A percentile compares a stretch with the other conserved stretches of the same genome.
Conservation (phyloP, 1,140 invertebrate genomes). For the Odontomachus brunneus region DNA sequence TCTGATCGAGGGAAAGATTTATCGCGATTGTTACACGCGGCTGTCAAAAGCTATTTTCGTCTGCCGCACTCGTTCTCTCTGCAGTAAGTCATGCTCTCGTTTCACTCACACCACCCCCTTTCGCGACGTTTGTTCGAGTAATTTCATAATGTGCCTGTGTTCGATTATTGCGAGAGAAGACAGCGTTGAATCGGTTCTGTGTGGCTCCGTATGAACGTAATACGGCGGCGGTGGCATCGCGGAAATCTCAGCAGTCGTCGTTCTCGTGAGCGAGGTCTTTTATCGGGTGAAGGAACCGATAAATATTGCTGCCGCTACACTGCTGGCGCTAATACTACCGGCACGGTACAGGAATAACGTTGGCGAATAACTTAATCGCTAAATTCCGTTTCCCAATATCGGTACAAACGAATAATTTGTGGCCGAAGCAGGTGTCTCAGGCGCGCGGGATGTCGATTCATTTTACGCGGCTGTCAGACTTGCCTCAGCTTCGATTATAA, state of each 20-base stretch:
- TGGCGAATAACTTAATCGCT: slow-evolving; percentile 29
- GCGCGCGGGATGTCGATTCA: slow-evolving; percentile 40
- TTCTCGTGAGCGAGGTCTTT: too few species aligned
- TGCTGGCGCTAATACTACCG: background rate
- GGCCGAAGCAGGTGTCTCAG: slow-evolving; percentile 52
- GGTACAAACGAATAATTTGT: slow-evolving; percentile 47
- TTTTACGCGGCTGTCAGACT: slow-evolving; percentile 21
- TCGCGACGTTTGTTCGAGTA: slow-evolving; percentile 32
- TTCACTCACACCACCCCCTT: slow-evolving; percentile 17
- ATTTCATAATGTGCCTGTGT: too few species aligned
- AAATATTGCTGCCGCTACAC: too few species aligned
- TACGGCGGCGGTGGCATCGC: too few species aligned
- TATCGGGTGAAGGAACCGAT: too few species aligned
- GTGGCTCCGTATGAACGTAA: too few species aligned
- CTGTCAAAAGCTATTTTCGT: slow-evolving; percentile 76
- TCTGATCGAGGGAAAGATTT: slow-evolving; percentile 65
- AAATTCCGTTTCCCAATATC: slow-evolving; percentile 40
- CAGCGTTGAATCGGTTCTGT: too few species aligned
- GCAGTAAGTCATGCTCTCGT: slow-evolving; percentile 67
- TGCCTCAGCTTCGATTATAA: slow-evolving; percentile 15
- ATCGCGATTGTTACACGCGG: slow-evolving; percentile 73
- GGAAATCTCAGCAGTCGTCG: too few species aligned
- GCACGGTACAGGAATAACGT: slow-evolving; percentile 14
- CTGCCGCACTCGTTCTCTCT: slow-evolving; percentile 32
- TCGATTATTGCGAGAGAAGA: too few species aligned